Conservation (phyloP, 2,888 invertebrate species). For the Drosophila greeni region DNA sequence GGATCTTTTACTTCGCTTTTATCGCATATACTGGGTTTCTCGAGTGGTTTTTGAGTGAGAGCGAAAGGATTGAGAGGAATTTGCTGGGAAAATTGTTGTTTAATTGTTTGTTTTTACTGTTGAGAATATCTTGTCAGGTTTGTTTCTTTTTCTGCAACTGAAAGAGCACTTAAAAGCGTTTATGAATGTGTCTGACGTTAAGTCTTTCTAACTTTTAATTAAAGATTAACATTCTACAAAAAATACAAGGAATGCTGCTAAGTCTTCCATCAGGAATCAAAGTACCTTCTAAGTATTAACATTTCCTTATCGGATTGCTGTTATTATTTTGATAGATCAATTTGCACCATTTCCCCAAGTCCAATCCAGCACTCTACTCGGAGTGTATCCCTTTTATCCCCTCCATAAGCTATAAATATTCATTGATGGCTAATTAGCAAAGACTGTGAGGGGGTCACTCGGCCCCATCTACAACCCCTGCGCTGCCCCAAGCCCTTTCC, state of each 20-base stretch:
- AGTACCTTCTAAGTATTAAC: neutral
- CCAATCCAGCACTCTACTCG: conserved; percentile 7
- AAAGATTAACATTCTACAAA: neutral
- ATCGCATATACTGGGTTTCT: conserved; percentile 19
- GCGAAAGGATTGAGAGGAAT: conserved; percentile 12
- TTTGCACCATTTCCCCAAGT: neutral
- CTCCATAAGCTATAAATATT: conserved; percentile 57
- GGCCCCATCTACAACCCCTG: conserved; percentile 16
- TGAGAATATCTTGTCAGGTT: neutral
- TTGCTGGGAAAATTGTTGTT: neutral
- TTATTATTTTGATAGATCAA: neutral
- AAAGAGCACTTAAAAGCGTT: neutral
- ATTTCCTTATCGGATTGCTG: neutral
- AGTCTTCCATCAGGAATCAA: neutral
- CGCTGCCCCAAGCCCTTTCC: neutral
- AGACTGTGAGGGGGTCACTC: conserved; percentile 26
- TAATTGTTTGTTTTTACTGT: neutral
- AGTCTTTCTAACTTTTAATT: neutral
- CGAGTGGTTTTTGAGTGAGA: conserved; percentile 4
- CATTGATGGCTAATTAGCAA: conserved; percentile 60
- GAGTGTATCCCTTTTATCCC: conserved; percentile 6
- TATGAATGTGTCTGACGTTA: no score
- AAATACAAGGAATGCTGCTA: no score
- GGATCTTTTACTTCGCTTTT: conserved; percentile 38
- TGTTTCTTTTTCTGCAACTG: neutral